Percentiles rank a stretch among this genome's conserved stretches.
These are phyloP conservation scores for Dasypogon diadema DNA, from an alignment of 2,888 invertebrate genomes.

Conservation along the genomic window DNA sequence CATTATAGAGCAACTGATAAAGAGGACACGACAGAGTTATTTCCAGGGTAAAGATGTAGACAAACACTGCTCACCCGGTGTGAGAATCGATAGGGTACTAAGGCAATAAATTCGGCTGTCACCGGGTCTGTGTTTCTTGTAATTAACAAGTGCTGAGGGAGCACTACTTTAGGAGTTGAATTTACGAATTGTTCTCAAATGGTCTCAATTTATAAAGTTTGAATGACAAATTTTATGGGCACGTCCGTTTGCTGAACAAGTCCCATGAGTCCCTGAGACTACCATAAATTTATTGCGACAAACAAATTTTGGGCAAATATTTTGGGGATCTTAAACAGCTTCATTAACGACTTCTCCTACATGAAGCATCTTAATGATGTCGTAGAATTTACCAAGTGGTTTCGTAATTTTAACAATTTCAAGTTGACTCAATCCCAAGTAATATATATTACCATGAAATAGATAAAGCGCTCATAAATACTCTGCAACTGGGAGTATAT, in stretches of 20 bases:
- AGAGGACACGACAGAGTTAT: not conserved
- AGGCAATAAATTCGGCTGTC: conserved; percentile 40
- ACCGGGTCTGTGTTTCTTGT: conserved; percentile 44
- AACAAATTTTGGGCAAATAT: conserved; percentile 37
- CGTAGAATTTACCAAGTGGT: not conserved
- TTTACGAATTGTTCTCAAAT: conserved; percentile 46
- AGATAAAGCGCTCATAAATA: too few species aligned
- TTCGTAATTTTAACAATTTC: not conserved
- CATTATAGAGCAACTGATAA: conserved; percentile 18
- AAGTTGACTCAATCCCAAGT: not conserved
- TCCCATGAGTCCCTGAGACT: conserved; percentile 13
- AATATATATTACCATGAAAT: too few species aligned
- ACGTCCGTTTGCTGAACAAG: conserved; percentile 38
- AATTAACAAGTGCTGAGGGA: conserved; percentile 46
- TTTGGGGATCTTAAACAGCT: conserved; percentile 24
- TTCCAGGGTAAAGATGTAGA: not conserved
- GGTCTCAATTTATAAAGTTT: conserved; percentile 45
- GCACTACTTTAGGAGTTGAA: conserved; percentile 32
- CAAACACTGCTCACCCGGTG: conserved; percentile 7
- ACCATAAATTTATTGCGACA: conserved; percentile 33
- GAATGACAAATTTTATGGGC: conserved; percentile 47
- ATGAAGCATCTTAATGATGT: not conserved
- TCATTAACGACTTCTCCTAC: conserved; percentile 3
- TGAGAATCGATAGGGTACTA: conserved; percentile 25
- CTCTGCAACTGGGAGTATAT: too few species aligned